Conservation (phyloP, 2,888 invertebrate species). For the Baronia brevicornis region DNA sequence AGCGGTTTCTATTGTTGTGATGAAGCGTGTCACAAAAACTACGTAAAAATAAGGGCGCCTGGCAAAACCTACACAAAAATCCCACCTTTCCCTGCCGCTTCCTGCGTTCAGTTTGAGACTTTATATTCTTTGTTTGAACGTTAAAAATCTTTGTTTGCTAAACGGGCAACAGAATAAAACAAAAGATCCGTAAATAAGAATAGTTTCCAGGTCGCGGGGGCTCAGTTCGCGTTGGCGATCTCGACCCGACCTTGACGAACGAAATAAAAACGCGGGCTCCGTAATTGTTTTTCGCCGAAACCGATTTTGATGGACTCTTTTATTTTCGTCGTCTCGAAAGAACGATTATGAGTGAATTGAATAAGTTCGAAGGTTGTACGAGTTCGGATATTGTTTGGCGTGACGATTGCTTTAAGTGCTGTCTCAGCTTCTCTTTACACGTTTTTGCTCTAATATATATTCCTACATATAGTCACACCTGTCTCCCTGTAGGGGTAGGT, state of each 20-base stretch:
- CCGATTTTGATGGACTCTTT: constrained; percentile 14
- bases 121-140: constrained; percentile 16
- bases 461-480: too few species aligned
- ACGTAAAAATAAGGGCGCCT: constrained; percentile 7
- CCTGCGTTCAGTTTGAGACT: constrained; percentile 14
- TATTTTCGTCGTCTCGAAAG: constrained; percentile 10
- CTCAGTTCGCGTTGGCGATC: constrained; percentile 38
- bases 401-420: too few species aligned
- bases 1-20: too few species aligned
- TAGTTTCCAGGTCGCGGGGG: constrained; percentile 19
- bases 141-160: constrained; percentile 16
- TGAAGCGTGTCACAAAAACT: constrained; percentile 7
- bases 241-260: constrained; percentile 26
- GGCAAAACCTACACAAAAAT: constrained; percentile 13
- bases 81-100: constrained; percentile 11
- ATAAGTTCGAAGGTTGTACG: constrained; percentile 13
- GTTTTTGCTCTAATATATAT: too few species aligned
- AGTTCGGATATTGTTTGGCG: too few species aligned
- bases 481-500: too few species aligned
- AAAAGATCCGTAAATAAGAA: constrained; percentile 14
- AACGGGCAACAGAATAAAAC: constrained; percentile 15
- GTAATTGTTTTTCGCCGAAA: constrained; percentile 20
- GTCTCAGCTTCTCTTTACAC: too few species aligned
- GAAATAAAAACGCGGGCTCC: constrained; percentile 22
- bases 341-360: constrained; percentile 10